Evolutionary conservation across 2,113 vertebrate species (phyloP).

Genomic region (Pampusana beccarii): DNA sequence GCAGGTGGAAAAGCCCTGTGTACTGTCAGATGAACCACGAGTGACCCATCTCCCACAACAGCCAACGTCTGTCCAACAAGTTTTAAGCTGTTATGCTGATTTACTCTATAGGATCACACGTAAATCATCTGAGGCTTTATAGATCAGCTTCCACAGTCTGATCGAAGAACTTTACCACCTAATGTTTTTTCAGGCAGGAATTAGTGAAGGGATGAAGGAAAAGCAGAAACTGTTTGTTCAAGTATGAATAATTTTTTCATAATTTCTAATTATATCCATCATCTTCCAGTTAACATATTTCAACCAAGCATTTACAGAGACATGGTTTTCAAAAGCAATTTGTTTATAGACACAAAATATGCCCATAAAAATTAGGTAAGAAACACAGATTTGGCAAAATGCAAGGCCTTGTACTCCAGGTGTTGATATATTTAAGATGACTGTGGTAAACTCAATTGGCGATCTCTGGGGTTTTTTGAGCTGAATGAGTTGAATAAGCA

Average conservation of each 20-base stretch:
- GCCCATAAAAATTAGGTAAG: neutral
- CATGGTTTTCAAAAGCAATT: neutral
- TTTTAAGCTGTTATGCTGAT: neutral
- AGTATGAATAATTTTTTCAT: neutral
- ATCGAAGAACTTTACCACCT: neutral
- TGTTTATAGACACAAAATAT: neutral
- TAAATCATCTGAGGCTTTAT: neutral
- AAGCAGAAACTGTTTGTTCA: neutral
- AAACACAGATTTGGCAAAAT: neutral
- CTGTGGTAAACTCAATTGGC: neutral
- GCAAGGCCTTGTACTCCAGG: neutral
- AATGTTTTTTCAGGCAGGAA: neutral
- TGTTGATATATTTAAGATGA: neutral
- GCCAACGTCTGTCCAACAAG: neutral
- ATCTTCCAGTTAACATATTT: neutral
- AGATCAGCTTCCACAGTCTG: neutral
- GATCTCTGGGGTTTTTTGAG: neutral
- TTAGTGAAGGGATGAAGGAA: neutral
- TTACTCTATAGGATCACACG: neutral
- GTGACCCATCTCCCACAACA: neutral
- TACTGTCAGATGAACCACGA: neutral
- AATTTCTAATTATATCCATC: neutral
- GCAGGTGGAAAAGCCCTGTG: neutral
- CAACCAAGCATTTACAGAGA: neutral
- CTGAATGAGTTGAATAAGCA: neutral